Conservation (phyloP, 2,888 invertebrate genomes). For the Plemyria rubiginata region DNA sequence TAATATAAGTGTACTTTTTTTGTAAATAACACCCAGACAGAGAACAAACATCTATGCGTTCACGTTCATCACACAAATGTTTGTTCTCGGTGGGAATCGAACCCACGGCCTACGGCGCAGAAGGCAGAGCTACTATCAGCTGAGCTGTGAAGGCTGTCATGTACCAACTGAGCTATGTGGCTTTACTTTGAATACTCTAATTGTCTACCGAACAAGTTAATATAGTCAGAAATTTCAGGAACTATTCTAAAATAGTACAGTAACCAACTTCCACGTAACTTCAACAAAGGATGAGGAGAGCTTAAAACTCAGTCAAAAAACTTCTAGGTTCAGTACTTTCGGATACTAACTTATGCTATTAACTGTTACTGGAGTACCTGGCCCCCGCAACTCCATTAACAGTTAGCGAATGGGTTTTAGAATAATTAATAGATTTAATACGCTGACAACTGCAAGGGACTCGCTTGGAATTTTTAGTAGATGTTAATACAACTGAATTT, state of each 20-base stretch:
- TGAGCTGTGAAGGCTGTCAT: too few relatives aligned
- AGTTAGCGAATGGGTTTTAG: constrained; percentile 9
- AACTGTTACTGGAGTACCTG: constrained; percentile 2
- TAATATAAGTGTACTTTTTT: too few relatives aligned
- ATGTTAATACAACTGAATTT: too few relatives aligned
- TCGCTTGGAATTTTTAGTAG: too few relatives aligned
- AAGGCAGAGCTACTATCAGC: too few relatives aligned
- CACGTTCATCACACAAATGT: too few relatives aligned
- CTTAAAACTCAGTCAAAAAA: constrained; percentile 21
- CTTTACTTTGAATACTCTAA: not conserved
- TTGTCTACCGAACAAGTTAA: not conserved
- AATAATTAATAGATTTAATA: constrained; percentile 2
- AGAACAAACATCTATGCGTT: too few relatives aligned
- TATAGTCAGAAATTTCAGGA: not conserved
- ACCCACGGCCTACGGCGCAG: too few relatives aligned
- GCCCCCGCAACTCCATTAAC: constrained; percentile 16
- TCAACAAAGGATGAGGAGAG: constrained; percentile 18
- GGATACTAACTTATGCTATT: constrained; percentile 16
- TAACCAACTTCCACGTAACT: constrained; percentile 8
- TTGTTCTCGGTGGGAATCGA: too few relatives aligned
- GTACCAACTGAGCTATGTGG: too few relatives aligned
- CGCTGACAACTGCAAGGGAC: too few relatives aligned
- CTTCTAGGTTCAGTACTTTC: constrained; percentile 14
- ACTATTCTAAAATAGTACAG: not conserved
- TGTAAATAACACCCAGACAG: too few relatives aligned